These are phyloP conservation scores for Chrysochloris asiatica DNA, from an alignment of 2,113 vertebrate species.

Conservation along the genomic window DNA sequence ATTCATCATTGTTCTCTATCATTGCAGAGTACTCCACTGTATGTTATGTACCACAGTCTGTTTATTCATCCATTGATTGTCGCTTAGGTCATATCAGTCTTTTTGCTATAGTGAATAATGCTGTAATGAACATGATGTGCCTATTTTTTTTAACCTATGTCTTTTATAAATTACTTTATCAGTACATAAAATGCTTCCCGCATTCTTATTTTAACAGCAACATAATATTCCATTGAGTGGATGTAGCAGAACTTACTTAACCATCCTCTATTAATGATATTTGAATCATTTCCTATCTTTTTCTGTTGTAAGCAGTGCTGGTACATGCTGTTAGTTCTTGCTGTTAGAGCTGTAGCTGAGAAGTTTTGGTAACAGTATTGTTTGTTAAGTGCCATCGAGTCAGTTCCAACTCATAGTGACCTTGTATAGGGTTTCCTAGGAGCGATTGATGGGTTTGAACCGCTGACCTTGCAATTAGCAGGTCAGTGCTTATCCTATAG, in stretches of 20 bases:
- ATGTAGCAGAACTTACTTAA: not conserved
- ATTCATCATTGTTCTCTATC: not conserved
- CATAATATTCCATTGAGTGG: not conserved
- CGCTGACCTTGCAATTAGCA: no score
- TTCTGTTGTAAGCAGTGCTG: not conserved
- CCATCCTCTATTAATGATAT: not conserved
- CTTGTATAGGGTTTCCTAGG: no score
- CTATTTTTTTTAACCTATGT: not conserved
- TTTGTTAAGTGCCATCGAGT: no score
- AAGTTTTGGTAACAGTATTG: not conserved
- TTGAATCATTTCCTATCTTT: not conserved
- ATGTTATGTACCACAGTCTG: not conserved
- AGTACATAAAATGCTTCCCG: not conserved
- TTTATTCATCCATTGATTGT: not conserved
- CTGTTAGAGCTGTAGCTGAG: conserved; percentile 14
- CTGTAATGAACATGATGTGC: not conserved
- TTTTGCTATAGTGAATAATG: not conserved
- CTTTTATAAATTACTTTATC: no score
- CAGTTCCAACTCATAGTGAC: no score
- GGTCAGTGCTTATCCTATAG: no score
- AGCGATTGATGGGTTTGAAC: no score
- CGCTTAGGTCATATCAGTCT: not conserved
- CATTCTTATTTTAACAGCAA: not conserved
- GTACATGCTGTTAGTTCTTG: not conserved
- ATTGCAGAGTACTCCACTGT: not conserved